phyloP scores from a whole-genome alignment of 2,888 invertebrate species.

The Trissolcus brochymenae region DNA sequence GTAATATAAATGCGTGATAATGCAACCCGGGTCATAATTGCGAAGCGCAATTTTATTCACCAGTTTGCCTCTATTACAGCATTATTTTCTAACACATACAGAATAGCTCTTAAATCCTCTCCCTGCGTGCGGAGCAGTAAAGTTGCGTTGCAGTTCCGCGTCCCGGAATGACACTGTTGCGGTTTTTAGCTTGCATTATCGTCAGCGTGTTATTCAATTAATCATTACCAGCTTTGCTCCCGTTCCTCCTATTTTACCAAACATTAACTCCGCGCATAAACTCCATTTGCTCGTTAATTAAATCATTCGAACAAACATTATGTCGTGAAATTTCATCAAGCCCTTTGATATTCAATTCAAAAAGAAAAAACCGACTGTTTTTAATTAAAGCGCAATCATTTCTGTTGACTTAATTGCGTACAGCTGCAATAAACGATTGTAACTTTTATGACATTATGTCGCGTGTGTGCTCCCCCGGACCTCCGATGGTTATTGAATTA shows the following conservation, averaged over 20 bases:
- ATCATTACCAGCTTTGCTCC: slow-evolving; percentile 3
- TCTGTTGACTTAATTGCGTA: neutral
- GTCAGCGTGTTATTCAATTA: slow-evolving; percentile 16
- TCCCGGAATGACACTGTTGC: slow-evolving; percentile 12
- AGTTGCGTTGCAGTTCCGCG: slow-evolving; percentile 15
- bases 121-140: slow-evolving; percentile 17
- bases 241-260: too few species aligned
- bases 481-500: slow-evolving; percentile 13
- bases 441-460: neutral
- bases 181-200: slow-evolving; percentile 20
- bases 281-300: too few species aligned
- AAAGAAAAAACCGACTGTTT: neutral
- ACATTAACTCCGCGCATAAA: too few species aligned
- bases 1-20: neutral
- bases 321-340: too few species aligned
- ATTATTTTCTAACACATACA: slow-evolving; percentile 9
- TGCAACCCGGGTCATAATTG: neutral
- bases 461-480: neutral
- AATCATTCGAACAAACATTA: too few species aligned
- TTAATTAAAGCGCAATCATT: neutral
- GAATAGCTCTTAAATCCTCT: slow-evolving; percentile 37
- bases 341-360: too few species aligned
- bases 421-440: neutral
- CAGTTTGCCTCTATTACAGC: neutral
- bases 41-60: neutral